phyloP scores from a whole-genome alignment of 2,113 vertebrate genomes.

The Salminus brasiliensis region DNA sequence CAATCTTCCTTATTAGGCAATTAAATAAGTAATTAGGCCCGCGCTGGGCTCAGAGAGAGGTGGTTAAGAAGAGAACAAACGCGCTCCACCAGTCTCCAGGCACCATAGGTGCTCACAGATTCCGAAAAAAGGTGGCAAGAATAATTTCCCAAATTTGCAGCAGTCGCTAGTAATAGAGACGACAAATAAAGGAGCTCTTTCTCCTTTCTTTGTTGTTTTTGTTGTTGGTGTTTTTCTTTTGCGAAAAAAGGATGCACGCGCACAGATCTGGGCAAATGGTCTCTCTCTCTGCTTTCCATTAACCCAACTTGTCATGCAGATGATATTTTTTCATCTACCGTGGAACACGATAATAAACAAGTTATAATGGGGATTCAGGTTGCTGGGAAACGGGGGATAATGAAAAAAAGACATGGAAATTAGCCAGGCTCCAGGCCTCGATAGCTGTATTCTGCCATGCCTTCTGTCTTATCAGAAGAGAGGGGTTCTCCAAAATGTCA shows the following conservation, averaged over 20 bases:
- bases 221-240: not conserved
- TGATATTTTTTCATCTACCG: constrained; percentile 25
- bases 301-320: constrained; percentile 15
- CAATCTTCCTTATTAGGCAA: constrained; percentile 44
- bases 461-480: constrained; percentile 26
- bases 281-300: constrained; percentile 29
- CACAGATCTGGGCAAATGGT: constrained; percentile 21
- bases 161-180: constrained; percentile 3
- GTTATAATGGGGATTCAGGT: constrained; percentile 33
- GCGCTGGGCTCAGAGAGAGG: constrained; percentile 5
- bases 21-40: constrained; percentile 41
- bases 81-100: not conserved
- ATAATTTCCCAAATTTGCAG: constrained; percentile 26
- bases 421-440: constrained; percentile 4
- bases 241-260: constrained; percentile 1
- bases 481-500: constrained; percentile 19
- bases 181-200: not conserved
- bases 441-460: constrained; percentile 10
- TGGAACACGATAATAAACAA: constrained; percentile 16
- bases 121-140: not conserved
- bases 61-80: not conserved
- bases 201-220: not conserved
- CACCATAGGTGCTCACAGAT: not conserved
- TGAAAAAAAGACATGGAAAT: constrained; percentile 31
- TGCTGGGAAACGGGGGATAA: constrained; percentile 30